Evolutionary conservation across 2,888 invertebrate genomes (phyloP), one percentile per base, ranked within the genome.

Genomic region (Orthonevra nobilis): DNA sequence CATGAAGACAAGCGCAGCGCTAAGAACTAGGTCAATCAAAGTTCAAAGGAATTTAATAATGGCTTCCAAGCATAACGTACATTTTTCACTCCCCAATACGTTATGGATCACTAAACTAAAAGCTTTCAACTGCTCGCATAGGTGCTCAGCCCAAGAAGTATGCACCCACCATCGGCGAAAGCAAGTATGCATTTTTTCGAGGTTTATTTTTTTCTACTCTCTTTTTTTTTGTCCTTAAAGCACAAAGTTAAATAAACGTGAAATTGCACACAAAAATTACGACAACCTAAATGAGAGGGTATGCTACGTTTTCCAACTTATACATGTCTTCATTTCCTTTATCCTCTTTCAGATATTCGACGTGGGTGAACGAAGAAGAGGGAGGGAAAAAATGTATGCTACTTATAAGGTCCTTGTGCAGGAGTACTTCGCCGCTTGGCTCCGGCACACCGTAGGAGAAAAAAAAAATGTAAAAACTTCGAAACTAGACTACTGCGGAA

Each of bases 21-120:
- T 34, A n/a, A 56, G 60, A 79, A 79, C 63, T 81, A 64, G 81
- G 81, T 81, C 81, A 74, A 81, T 81, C 74, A 79, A 44, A 74
- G 69, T 74, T 81, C 74, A 81, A 81, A 81, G 68, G 69, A 81
- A 74, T 74, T 74, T 68, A 81, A 81, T 81, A 81, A 74, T 58
- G 68, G 56, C 66, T 61, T 68, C 40, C 58, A 48, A 73, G 73
- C 61, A 73, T 73, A 60, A 70, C 61, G 61, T 68, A 75, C 54
- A 68, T 58, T 61, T 60, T 68, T 58, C 56, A n/a, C n/a, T 66
- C 60, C 40, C 46, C 61, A 60, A 36, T 68, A 50, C 73, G 42
- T 61, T 68, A 68, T 73, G 61, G 72, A 42, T 60, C 66, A 66
- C 52, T 79, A 60, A 72, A 48, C 66, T 79, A 66, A 72, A 66